A percentile compares a stretch with the other conserved stretches of the same genome.
These are phyloP conservation scores for Panopea generosa DNA, from an alignment of 2,888 invertebrate genomes.

Conservation along the genomic window DNA sequence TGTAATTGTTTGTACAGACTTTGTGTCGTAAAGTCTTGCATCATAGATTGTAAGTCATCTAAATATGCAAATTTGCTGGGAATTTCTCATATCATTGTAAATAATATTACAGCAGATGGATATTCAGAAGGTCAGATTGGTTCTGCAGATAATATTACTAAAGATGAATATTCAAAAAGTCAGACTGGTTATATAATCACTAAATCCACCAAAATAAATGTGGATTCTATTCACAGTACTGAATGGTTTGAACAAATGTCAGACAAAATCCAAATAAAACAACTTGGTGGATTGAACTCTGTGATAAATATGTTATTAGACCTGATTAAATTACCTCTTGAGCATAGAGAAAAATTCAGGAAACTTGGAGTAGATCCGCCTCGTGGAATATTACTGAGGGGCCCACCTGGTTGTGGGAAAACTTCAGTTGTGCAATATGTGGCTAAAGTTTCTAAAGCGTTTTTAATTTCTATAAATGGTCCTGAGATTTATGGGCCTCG, in stretches of 20 bases:
- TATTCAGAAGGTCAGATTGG: not conserved
- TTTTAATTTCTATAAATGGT: constrained; percentile 86
- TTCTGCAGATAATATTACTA: constrained; percentile 45
- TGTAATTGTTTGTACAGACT: constrained; percentile 64
- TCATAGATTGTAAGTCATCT: constrained; percentile 60
- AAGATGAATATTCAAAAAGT: not conserved
- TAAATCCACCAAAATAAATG: constrained; percentile 62
- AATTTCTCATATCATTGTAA: constrained; percentile 66
- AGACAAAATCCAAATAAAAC: constrained; percentile 2
- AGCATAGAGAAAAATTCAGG: constrained; percentile 33
- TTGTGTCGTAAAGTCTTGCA: constrained; percentile 54
- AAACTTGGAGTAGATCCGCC: constrained; percentile 62
- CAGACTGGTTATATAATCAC: constrained; percentile 51
- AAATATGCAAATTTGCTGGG: constrained; percentile 70
- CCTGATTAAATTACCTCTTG: constrained; percentile 66
- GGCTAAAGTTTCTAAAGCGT: constrained; percentile 85
- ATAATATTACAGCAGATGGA: constrained; percentile 16
- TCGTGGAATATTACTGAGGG: constrained; percentile 76
- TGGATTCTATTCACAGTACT: constrained; percentile 68
- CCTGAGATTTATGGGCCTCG: constrained; percentile 86
- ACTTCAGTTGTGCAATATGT: constrained; percentile 90
- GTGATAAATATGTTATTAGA: constrained; percentile 67
- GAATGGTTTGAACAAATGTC: constrained; percentile 68
- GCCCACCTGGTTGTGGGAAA: constrained; percentile 83
- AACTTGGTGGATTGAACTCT: constrained; percentile 73